Evolutionary conservation across 2,797 vertebrate genomes (phyloP).

Genomic region (Neoniphon sammara): DNA sequence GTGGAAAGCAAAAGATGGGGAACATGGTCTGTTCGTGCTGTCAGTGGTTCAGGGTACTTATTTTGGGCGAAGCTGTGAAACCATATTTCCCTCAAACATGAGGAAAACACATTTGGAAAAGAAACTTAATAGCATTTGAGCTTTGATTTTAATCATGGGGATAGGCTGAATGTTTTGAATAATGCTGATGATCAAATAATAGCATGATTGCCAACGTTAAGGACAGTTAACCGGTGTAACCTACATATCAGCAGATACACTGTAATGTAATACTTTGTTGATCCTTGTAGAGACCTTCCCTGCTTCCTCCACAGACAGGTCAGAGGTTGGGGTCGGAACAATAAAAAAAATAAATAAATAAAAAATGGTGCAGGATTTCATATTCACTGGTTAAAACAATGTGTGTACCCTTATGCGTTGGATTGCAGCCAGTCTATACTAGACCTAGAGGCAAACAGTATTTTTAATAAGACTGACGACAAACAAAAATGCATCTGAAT

Average conservation of each 20-base stretch:
- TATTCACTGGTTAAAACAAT: too few species aligned
- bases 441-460: too few species aligned
- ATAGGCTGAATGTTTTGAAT: constrained; percentile 39
- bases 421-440: too few species aligned
- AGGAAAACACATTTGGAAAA: constrained; percentile 60
- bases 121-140: constrained; percentile 41
- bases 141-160: constrained; percentile 45
- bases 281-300: constrained; percentile 18
- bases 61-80: constrained; percentile 60
- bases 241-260: constrained; percentile 41
- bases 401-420: too few species aligned
- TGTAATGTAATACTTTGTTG: constrained; percentile 45
- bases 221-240: neutral
- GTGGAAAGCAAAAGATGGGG: constrained; percentile 55
- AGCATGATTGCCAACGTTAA: constrained; percentile 35
- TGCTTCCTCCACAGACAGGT: too few species aligned
- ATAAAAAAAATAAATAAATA: too few species aligned
- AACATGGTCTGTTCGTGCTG: constrained; percentile 32
- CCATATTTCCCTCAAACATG: constrained; percentile 61
- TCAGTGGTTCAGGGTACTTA: constrained; percentile 51
- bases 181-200: constrained; percentile 59
- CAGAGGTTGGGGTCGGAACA: too few species aligned
- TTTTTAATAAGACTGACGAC: too few species aligned
- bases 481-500: too few species aligned
- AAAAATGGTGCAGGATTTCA: too few species aligned